Evolutionary conservation across 2,888 invertebrate genomes (phyloP).

Genomic region (Morpho helenor): DNA sequence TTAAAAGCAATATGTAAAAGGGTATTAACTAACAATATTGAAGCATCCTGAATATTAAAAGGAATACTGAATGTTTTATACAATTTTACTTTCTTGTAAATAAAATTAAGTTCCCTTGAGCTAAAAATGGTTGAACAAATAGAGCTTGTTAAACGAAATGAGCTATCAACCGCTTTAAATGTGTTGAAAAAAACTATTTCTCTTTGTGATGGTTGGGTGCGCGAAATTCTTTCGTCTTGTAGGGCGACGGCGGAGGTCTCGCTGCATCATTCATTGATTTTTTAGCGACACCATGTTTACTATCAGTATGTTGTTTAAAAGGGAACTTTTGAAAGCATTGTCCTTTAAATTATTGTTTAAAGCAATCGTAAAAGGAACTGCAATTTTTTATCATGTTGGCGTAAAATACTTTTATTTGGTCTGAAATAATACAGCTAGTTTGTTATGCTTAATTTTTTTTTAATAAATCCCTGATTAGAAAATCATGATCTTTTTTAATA

Average conservation of each 20-base stretch:
- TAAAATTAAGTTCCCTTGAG: too few species aligned
- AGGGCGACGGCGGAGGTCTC: slow-evolving; percentile 61
- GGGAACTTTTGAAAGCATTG: slow-evolving; percentile 22
- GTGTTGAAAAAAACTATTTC: slow-evolving; percentile 55
- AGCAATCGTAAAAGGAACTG: neutral
- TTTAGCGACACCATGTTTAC: slow-evolving; percentile 69
- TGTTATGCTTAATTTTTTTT: too few species aligned
- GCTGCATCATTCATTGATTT: slow-evolving; percentile 75
- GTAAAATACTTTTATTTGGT: too few species aligned
- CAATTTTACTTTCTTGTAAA: too few species aligned
- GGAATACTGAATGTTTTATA: too few species aligned
- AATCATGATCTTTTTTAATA: too few species aligned
- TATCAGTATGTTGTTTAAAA: slow-evolving; percentile 71
- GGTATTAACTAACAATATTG: too few species aligned
- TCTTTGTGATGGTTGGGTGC: slow-evolving; percentile 61
- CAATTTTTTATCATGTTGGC: too few species aligned
- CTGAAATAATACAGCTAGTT: too few species aligned
- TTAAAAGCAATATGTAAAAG: too few species aligned
- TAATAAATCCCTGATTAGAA: too few species aligned
- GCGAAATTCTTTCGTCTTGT: slow-evolving; percentile 71
- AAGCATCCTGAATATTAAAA: too few species aligned
- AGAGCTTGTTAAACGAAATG: slow-evolving; percentile 68
- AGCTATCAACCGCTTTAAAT: slow-evolving; percentile 66
- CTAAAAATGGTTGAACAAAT: slow-evolving; percentile 11
- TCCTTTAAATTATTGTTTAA: slow-evolving; percentile 9